These are phyloP conservation scores for Tigriopus japonicus DNA, from an alignment of 1,140 invertebrate species.

Conservation along the genomic window DNA sequence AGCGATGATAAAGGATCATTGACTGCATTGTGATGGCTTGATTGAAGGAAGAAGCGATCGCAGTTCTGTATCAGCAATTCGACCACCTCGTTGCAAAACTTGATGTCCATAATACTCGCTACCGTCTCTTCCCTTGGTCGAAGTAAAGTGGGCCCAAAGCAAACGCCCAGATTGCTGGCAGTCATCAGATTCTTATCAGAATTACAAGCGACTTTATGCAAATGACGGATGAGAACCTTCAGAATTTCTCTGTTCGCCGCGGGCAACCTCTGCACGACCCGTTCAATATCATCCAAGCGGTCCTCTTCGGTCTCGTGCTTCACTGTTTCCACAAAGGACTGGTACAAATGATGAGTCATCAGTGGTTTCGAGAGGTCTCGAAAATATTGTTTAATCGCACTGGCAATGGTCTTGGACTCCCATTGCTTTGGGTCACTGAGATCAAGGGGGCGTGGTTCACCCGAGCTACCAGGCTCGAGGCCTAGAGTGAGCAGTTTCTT, in stretches of 20 bases:
- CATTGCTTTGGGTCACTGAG: constrained; percentile 63
- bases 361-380: constrained; percentile 79
- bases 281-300: background rate
- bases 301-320: constrained; percentile 24
- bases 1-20: no score
- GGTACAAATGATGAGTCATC: constrained; percentile 77
- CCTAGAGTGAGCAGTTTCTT: constrained; percentile 57
- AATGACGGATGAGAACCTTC: constrained; percentile 18
- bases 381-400: constrained; percentile 84
- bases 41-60: constrained; percentile 27
- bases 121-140: constrained; percentile 84
- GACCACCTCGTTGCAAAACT: constrained; percentile 91
- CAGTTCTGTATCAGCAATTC: constrained; percentile 85
- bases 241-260: background rate
- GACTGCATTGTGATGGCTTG: no score
- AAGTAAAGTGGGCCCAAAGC: constrained; percentile 84
- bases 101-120: constrained; percentile 88
- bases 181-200: constrained; percentile 85
- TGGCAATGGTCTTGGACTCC: constrained; percentile 92
- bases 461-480: constrained; percentile 47
- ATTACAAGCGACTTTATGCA: constrained; percentile 53
- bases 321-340: constrained; percentile 72
- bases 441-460: constrained; percentile 27
- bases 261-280: background rate
- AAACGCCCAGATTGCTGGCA: constrained; percentile 82